These are phyloP conservation scores for Halcyon senegalensis DNA, from an alignment of 2,113 vertebrate species.

Conservation along the genomic window DNA sequence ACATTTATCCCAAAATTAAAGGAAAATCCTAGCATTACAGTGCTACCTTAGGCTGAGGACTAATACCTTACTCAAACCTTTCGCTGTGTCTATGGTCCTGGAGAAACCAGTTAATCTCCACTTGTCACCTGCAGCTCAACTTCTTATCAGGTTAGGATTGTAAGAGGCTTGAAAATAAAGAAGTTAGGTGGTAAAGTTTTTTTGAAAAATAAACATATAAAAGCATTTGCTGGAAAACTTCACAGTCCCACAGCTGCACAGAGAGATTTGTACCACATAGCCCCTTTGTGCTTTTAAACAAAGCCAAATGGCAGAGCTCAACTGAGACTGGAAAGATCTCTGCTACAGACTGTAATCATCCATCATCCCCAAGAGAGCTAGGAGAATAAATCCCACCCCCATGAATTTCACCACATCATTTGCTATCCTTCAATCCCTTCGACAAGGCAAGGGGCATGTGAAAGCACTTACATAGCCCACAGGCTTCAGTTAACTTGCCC, in stretches of 20 bases:
- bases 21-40: neutral
- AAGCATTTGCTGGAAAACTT: neutral
- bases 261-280: neutral
- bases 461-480: neutral
- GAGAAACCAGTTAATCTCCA: neutral
- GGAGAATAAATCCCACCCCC: neutral
- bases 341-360: neutral
- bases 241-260: rapidly evolving
- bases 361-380: neutral
- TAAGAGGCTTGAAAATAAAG: neutral
- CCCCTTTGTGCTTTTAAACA: neutral
- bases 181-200: neutral
- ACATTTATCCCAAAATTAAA: neutral
- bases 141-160: neutral
- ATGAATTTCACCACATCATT: neutral
- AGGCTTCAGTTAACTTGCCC: neutral
- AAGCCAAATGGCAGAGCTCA: neutral
- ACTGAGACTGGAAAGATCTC: neutral
- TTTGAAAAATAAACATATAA: neutral
- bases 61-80: neutral
- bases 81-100: rapidly evolving
- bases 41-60: neutral
- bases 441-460: rapidly evolving
- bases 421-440: neutral
- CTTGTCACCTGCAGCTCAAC: neutral